Evolutionary conservation across 92 coral and sea anemone species (phyloP).

Genomic region (Phenganax subtilis): DNA sequence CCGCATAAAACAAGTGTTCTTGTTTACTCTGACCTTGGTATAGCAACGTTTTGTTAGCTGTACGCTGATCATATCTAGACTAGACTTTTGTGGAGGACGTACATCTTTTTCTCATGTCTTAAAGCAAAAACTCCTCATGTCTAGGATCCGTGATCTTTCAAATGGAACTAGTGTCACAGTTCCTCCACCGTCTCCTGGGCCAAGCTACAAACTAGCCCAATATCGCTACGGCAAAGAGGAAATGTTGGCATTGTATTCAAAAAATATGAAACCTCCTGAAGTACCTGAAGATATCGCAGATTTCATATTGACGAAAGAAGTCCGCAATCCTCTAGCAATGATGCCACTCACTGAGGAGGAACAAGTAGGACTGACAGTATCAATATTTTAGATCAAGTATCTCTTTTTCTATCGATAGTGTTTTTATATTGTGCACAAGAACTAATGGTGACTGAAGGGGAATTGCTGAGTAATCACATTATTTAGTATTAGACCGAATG

Average conservation of each 20-base stretch:
- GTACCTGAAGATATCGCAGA: constrained; percentile 61
- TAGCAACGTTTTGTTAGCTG: not conserved
- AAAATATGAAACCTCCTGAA: constrained; percentile 61
- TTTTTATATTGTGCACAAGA: not conserved
- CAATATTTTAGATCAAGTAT: not conserved
- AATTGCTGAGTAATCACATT: too few relatives aligned
- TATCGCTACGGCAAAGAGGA: constrained; percentile 96
- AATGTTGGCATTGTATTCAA: constrained; percentile 88
- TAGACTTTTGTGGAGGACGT: too few relatives aligned
- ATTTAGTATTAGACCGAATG: too few relatives aligned
- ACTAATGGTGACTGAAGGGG: too few relatives aligned
- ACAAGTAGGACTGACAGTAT: constrained; percentile 54
- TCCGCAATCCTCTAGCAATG: constrained; percentile 70
- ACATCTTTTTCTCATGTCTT: too few relatives aligned
- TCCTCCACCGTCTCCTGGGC: constrained; percentile 87
- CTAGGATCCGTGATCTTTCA: constrained; percentile 93
- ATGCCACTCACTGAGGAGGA: constrained; percentile 89
- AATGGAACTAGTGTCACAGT: constrained; percentile 96
- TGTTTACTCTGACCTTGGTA: not conserved
- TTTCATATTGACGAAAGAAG: constrained; percentile 59
- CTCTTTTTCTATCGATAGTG: not conserved
- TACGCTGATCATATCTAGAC: not conserved
- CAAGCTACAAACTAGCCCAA: constrained; percentile 89
- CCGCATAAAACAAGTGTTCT: not conserved
- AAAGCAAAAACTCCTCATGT: not conserved